Conservation (phyloP, 2,797 vertebrate species). For the Anguilla marmorata region DNA sequence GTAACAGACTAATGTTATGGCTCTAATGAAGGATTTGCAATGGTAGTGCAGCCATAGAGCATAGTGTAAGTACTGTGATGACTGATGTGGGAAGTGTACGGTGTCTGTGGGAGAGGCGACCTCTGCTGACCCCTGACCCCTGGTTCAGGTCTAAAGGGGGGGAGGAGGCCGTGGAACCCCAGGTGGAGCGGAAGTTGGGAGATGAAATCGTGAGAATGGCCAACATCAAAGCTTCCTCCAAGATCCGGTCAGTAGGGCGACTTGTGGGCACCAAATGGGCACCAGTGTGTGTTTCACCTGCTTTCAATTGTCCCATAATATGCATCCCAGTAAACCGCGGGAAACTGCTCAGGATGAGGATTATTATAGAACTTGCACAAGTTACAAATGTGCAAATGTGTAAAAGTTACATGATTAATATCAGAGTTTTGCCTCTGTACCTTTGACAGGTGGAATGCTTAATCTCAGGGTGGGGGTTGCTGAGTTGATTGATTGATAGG, state of each 20-base stretch:
- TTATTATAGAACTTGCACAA: not conserved
- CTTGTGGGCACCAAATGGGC: not conserved
- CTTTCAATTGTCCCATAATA: not conserved
- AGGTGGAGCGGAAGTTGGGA: slow-evolving; percentile 67
- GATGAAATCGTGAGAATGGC: slow-evolving; percentile 84
- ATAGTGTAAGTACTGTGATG: not conserved
- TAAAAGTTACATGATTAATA: not conserved
- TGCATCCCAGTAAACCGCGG: not conserved
- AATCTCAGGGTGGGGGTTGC: not conserved
- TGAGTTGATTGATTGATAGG: not conserved
- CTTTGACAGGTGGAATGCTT: not conserved
- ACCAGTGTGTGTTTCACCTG: not conserved
- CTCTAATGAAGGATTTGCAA: not conserved
- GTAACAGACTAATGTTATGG: not conserved
- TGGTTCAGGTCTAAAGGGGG: slow-evolving; percentile 68
- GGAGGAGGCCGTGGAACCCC: slow-evolving; percentile 57
- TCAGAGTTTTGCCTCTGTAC: not conserved
- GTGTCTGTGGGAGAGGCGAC: not conserved
- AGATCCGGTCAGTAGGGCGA: slow-evolving; percentile 85
- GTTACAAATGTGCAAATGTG: not conserved
- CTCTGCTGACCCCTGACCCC: slow-evolving; percentile 26
- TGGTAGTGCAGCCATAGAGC: not conserved
- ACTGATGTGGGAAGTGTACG: not conserved
- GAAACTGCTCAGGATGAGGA: not conserved
- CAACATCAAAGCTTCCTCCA: slow-evolving; percentile 85